Evolutionary conservation across 2,113 vertebrate genomes (phyloP).

Genomic region (Forbesichthys agassizii): DNA sequence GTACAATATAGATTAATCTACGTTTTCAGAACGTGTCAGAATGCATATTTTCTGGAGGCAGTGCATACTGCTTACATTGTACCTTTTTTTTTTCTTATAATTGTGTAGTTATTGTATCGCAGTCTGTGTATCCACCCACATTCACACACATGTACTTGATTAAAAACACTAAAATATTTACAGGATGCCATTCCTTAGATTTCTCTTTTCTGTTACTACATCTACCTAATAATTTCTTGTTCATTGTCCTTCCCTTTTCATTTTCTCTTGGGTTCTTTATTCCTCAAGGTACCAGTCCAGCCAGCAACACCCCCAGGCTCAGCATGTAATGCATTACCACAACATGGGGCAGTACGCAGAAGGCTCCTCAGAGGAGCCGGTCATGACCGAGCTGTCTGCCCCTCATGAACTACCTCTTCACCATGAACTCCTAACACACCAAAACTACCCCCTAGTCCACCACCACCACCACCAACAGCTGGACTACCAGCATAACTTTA

Average conservation of each 20-base stretch:
- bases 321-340: constrained; percentile 51
- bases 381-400: constrained; percentile 66
- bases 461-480: constrained; percentile 54
- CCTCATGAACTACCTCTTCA: constrained; percentile 58
- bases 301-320: constrained; percentile 61
- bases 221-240: not conserved
- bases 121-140: constrained; percentile 16
- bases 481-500: constrained; percentile 31
- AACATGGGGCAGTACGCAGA: constrained; percentile 53
- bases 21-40: no score
- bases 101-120: constrained; percentile 26
- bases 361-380: constrained; percentile 54
- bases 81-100: not conserved
- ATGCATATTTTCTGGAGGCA: no score
- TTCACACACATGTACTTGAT: constrained; percentile 6
- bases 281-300: constrained; percentile 68
- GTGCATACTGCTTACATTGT: no score
- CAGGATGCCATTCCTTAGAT: not conserved
- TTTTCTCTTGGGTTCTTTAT: not conserved
- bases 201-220: not conserved
- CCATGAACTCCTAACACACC: constrained; percentile 49
- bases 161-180: not conserved
- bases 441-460: constrained; percentile 26
- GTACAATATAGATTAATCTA: no score
- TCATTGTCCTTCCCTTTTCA: not conserved